A percentile compares a stretch with the other conserved stretches of the same genome.
These are phyloP conservation scores for Prionace glauca DNA, from an alignment of 2,797 vertebrate species.

Conservation along the genomic window DNA sequence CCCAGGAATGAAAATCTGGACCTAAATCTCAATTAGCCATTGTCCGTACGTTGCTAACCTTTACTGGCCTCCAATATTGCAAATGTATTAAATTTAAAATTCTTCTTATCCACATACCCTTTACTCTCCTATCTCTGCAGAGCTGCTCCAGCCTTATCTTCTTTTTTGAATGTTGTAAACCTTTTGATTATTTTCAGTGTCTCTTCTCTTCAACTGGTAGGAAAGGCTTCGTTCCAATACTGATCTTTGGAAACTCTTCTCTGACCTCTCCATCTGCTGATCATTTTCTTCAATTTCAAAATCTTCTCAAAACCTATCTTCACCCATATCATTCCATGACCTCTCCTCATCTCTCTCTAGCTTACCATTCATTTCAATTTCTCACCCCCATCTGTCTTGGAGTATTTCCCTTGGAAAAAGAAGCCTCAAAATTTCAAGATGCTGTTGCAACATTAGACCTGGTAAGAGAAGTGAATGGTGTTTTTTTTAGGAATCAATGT, in stretches of 20 bases:
- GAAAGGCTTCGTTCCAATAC: neutral
- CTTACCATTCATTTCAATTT: neutral
- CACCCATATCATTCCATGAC: neutral
- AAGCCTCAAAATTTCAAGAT: neutral
- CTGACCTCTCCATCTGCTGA: too few species aligned
- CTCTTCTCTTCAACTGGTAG: neutral
- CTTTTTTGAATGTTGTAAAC: neutral
- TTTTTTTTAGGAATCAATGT: neutral
- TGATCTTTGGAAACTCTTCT: neutral
- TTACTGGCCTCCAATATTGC: neutral
- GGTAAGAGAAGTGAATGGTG: neutral
- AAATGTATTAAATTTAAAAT: neutral
- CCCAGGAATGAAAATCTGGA: too few species aligned
- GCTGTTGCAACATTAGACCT: neutral
- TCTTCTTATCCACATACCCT: too few species aligned
- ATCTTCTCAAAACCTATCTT: neutral
- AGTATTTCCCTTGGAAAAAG: neutral
- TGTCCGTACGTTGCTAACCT: neutral
- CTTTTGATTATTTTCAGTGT: neutral
- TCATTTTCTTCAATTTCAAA: neutral
- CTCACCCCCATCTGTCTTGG: neutral
- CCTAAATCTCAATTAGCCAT: neutral
- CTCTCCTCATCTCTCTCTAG: neutral
- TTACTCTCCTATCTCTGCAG: neutral
- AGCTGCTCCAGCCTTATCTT: neutral